phyloP scores from a whole-genome alignment of 2,113 vertebrate genomes.

The Urocolius indicus region DNA sequence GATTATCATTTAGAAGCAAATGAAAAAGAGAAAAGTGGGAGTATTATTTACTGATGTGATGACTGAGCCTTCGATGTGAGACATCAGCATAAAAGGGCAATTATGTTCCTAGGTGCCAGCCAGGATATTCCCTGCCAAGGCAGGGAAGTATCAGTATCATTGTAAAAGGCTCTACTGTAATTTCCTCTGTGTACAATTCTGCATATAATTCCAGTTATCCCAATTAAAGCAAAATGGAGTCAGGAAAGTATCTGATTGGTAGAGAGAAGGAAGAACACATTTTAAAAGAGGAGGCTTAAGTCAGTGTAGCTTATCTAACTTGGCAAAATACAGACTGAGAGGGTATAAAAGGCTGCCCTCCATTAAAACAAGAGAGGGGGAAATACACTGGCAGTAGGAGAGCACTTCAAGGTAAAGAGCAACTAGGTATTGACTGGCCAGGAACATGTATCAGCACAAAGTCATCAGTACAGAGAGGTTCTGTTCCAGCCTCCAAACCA shows the following conservation, averaged over 20 bases:
- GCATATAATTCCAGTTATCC: not conserved
- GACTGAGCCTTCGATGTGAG: constrained; percentile 37
- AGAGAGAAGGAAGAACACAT: not conserved
- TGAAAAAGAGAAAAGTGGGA: constrained; percentile 39
- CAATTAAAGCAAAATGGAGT: constrained; percentile 13
- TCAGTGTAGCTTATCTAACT: not conserved
- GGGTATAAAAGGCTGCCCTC: not conserved
- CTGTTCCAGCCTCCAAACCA: not conserved
- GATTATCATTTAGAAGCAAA: constrained; percentile 12
- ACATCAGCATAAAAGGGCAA: constrained; percentile 50
- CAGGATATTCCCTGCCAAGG: constrained; percentile 41
- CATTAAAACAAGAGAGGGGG: not conserved
- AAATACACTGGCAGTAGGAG: not conserved
- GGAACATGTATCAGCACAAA: not conserved
- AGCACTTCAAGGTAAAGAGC: not conserved
- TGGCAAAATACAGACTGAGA: not conserved
- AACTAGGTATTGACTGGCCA: not conserved
- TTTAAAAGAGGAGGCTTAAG: not conserved
- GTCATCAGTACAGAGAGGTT: not conserved
- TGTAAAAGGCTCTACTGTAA: constrained; percentile 13
- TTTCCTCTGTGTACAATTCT: constrained; percentile 52
- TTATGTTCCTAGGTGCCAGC: constrained; percentile 40
- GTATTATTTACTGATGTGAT: constrained; percentile 60
- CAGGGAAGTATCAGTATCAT: constrained; percentile 11
- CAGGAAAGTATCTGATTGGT: not conserved